Evolutionary conservation across 2,888 invertebrate genomes (phyloP), one percentile per base, ranked within the genome.

Genomic region (Kryphioiulus occultus): DNA sequence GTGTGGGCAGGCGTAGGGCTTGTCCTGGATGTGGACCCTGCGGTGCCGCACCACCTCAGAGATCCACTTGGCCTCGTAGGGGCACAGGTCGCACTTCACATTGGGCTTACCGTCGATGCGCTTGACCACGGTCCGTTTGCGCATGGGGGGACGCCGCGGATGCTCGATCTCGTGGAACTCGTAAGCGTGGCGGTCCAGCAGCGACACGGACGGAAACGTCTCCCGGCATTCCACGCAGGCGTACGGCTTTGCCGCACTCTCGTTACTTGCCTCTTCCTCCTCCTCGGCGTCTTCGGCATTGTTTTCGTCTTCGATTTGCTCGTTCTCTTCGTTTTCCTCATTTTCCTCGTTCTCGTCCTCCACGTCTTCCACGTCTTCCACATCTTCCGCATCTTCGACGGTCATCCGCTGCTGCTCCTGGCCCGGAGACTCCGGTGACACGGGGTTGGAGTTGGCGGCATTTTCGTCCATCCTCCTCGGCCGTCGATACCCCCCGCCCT

Each of bases 31-130:
- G 88, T 92, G 92, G 35, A 91, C 89, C 91, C 95, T 95, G 91
- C 95, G 95, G 91, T 96, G 96, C 88, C 95, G 95, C 22, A 95
- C 95, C 90, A 95, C 95, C 92, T 96, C 96, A 1, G 96, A 95
- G 87, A 96, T 92, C 91, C 95, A 96, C 92, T 96, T 96, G 90
- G 96, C 95, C 92, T 95, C 94, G 91, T 96, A 89, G 26, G 89
- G 85, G 53, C 89, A 89, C 78, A 86, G 26, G 26, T 88, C 88
- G 47, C 89, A 89, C 44, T 85, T 53, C 35, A 88, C 59, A 15
- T 87, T 87, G 30, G 68, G 35, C 32, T 87, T 87, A 32, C 82
- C 78, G 15, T 87, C 87, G 9, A n/a, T n/a, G 35, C 32, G 35
- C 22, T 87, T 82, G 32, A 44, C n/a, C 32, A n/a, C 44, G 0